A percentile compares a stretch with the other conserved stretches of the same genome.
These are phyloP conservation scores for Nasonia vitripennis DNA, from an alignment of 1,140 invertebrate genomes.

Conservation along the genomic window DNA sequence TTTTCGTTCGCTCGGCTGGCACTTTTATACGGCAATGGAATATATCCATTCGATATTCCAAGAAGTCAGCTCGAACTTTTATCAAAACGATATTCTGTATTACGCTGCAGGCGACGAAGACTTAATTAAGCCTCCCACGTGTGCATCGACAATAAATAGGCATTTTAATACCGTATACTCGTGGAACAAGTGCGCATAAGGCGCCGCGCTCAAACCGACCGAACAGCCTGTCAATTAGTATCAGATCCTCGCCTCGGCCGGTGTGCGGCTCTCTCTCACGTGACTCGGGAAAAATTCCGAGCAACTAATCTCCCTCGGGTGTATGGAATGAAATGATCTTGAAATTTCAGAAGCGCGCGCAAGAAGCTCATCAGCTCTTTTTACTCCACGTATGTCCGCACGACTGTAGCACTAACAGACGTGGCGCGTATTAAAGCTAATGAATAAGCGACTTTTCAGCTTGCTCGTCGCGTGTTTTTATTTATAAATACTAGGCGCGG, in stretches of 20 bases:
- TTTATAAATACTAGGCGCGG: neutral
- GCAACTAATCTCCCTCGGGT: slow-evolving; percentile 28
- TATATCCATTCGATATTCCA: no score
- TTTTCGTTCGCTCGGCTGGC: neutral
- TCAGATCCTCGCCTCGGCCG: neutral
- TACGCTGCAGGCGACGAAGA: no score
- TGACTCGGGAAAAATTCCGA: slow-evolving; percentile 27
- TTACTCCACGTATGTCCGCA: neutral
- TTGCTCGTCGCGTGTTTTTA: neutral
- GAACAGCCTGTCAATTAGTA: slow-evolving; percentile 41
- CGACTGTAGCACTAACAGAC: neutral
- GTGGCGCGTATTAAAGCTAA: neutral
- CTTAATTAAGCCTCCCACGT: neutral
- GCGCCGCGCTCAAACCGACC: neutral
- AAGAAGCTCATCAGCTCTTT: slow-evolving; percentile 9
- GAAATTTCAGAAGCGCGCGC: slow-evolving; percentile 31
- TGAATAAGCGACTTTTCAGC: neutral
- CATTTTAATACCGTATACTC: neutral
- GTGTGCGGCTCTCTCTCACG: neutral
- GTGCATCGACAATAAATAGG: neutral
- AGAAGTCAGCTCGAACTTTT: no score
- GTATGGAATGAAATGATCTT: slow-evolving; percentile 21
- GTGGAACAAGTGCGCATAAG: neutral
- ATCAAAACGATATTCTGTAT: no score
- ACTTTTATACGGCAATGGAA: neutral